Evolutionary conservation across 2,113 vertebrate species (phyloP).

Genomic region (Ahaetulla prasina): DNA sequence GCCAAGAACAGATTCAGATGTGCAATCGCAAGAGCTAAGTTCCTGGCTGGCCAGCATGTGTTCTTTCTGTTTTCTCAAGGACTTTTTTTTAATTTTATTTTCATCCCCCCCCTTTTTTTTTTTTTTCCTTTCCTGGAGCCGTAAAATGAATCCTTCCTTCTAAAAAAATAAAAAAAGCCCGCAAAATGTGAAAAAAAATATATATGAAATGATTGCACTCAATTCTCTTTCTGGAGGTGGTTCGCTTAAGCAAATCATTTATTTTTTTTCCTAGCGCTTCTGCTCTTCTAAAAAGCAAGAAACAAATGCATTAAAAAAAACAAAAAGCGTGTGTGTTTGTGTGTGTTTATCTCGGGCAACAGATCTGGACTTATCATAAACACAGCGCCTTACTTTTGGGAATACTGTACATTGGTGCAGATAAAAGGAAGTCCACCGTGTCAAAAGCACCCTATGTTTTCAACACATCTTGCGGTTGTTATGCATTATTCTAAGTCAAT

Average conservation of each 20-base stretch:
- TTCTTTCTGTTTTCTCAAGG: slow-evolving; percentile 77
- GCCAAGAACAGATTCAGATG: slow-evolving; percentile 90
- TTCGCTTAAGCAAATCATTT: slow-evolving; percentile 72
- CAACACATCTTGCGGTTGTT: slow-evolving; percentile 58
- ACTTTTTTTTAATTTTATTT: slow-evolving; percentile 67
- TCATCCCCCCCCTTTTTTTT: rapidly evolving
- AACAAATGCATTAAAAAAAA: background rate
- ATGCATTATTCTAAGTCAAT: slow-evolving; percentile 40
- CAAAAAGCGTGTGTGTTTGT: slow-evolving; percentile 12
- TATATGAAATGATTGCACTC: slow-evolving; percentile 79
- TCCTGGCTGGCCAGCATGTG: slow-evolving; percentile 74
- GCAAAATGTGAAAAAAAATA: slow-evolving; percentile 66
- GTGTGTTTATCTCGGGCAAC: slow-evolving; percentile 32
- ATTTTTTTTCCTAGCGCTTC: slow-evolving; percentile 58
- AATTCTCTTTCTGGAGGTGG: slow-evolving; percentile 78
- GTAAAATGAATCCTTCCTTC: slow-evolving; percentile 80
- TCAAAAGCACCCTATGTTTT: slow-evolving; percentile 50
- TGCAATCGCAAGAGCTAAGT: slow-evolving; percentile 84
- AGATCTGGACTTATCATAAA: slow-evolving; percentile 36
- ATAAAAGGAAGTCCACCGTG: slow-evolving; percentile 42
- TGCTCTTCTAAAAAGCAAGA: slow-evolving; percentile 39
- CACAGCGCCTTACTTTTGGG: slow-evolving; percentile 32
- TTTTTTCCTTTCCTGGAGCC: slow-evolving; percentile 52
- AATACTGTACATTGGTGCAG: slow-evolving; percentile 42
- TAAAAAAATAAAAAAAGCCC: slow-evolving; percentile 66